Conservation (phyloP, 2,797 vertebrate genomes). For the Chaetophractus vellerosus region DNA sequence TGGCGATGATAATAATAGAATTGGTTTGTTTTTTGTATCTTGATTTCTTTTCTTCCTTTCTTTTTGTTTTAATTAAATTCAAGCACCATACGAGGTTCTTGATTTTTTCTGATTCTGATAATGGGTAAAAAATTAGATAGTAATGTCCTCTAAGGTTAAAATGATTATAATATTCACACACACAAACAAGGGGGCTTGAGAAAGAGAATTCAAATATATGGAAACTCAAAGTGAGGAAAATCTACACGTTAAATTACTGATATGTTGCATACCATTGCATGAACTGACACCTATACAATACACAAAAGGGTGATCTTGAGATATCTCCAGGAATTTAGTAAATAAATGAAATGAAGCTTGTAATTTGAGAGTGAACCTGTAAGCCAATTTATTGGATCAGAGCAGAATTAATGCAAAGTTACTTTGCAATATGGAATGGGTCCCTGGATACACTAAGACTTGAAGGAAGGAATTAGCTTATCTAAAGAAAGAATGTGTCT, state of each 20-base stretch:
- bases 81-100: accelerated
- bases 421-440: background rate
- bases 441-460: background rate
- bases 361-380: background rate
- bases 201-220: background rate
- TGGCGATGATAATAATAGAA: accelerated
- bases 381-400: background rate
- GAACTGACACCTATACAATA: accelerated
- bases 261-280: accelerated
- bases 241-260: too few species aligned
- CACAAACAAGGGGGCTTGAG: background rate
- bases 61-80: too few species aligned
- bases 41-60: too few species aligned
- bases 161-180: background rate
- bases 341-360: too few species aligned
- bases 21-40: accelerated
- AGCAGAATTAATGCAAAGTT: background rate
- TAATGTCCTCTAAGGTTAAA: background rate
- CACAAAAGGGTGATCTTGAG: background rate
- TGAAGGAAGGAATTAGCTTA: background rate
- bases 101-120: background rate
- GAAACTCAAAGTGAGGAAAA: accelerated
- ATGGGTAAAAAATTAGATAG: background rate
- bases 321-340: background rate
- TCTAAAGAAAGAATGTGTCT: background rate